Evolutionary conservation across 2,113 vertebrate genomes (phyloP), one percentile per base, ranked within the genome.

Genomic region (Progne subis): DNA sequence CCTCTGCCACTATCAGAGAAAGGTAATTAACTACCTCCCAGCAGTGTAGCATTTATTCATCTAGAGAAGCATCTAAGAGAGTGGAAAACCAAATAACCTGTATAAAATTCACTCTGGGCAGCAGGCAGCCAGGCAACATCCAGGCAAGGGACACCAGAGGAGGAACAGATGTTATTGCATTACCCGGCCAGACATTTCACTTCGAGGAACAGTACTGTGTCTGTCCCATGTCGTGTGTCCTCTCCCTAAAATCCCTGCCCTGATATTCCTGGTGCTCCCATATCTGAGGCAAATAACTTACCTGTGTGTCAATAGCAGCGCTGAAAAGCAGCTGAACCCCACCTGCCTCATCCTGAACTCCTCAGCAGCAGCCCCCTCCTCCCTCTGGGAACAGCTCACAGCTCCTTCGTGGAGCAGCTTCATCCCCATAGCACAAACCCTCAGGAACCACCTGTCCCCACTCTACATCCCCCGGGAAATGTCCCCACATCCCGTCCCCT

Each of bases 151-250:
- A 47, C n/a, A 37, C 6, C 32, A 26, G 7, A 24, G 18, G 1
- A 50, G 19, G 11, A 69, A 24, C 0, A 46, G 6, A 23, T 21
- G 8, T 25, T n/a, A 32, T 14, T 21, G 26, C 12, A 50, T 15
- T 12, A 12, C 21, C 5, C 12, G 19, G 41, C 16, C 26, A 4
- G 1, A 41, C 53, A 61, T 5, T 7, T 60, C 57, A 23, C 52
- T 5, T 39, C 63, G 19, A 69, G 20, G 15, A 72, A 15, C 19
- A 80, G 46, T 29, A 4, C 0, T 32, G 14, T 37, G 20, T 29
- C 34, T 25, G 32, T 32, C 44, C 43, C 2, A 0, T 17, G 16
- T 11, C 1, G 0, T 13, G 10, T 13, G 15, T n/a, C 6, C 8
- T 25, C 34, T 31, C 56, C 28, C 12, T 8, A 53, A 41, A 86